Percentiles rank a stretch among this genome's conserved stretches.
These are phyloP conservation scores for Chanos chanos DNA, from an alignment of 2,797 vertebrate genomes.

Conservation along the genomic window DNA sequence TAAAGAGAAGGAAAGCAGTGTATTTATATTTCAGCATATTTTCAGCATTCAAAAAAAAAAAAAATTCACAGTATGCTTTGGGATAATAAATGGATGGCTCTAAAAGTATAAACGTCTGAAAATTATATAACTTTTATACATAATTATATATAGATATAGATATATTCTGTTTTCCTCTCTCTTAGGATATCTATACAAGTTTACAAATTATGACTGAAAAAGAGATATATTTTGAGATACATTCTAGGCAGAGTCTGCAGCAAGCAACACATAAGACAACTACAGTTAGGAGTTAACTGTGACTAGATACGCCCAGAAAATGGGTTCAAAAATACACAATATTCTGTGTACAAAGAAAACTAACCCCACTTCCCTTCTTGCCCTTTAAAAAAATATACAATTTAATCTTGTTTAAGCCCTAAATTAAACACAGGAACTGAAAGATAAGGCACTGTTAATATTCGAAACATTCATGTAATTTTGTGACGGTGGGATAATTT, in stretches of 20 bases:
- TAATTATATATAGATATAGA: constrained; percentile 90
- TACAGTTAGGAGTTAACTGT: constrained; percentile 25
- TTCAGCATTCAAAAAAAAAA: too few relatives aligned
- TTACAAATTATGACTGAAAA: constrained; percentile 68
- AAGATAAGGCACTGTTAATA: constrained; percentile 35
- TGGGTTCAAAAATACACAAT: constrained; percentile 40
- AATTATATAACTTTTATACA: constrained; percentile 92
- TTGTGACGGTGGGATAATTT: constrained; percentile 49
- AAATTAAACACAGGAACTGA: constrained; percentile 24
- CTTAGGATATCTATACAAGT: constrained; percentile 90
- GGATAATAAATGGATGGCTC: constrained; percentile 84
- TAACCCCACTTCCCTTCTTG: constrained; percentile 34
- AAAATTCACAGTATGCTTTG: constrained; percentile 91
- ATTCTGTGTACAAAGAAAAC: constrained; percentile 44
- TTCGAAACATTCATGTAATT: constrained; percentile 56
- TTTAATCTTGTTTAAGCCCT: constrained; percentile 15
- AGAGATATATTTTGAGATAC: constrained; percentile 75
- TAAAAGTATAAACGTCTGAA: constrained; percentile 83
- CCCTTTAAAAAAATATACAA: constrained; percentile 1
- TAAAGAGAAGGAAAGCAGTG: too few relatives aligned
- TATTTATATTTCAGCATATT: too few relatives aligned
- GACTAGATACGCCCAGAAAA: constrained; percentile 24
- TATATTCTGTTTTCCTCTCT: constrained; percentile 87
- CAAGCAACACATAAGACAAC: constrained; percentile 62
- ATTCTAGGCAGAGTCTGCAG: constrained; percentile 84